Evolutionary conservation across 1,140 invertebrate species (phyloP), one percentile per base, ranked within the genome.

Genomic region (Dendrolimus kikuchii): DNA sequence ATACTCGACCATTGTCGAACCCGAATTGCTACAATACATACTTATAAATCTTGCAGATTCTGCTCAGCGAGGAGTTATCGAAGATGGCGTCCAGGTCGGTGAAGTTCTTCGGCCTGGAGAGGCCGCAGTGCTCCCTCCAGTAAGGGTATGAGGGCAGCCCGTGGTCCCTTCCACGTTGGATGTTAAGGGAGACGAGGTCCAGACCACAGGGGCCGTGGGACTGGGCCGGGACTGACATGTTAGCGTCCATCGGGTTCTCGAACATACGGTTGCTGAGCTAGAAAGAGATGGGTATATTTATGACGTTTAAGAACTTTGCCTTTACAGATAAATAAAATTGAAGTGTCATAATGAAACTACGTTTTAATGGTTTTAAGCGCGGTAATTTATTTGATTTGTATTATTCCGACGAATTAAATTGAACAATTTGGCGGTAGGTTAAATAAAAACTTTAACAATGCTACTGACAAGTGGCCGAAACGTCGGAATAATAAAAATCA

Each of bases 121-220:
- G 81, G 0, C 92, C 92, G 64, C 95, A 97, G 69, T 92, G 89
- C 62, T 93, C 86, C 36, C 95, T 87, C 90, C 93, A 97, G 6
- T 88, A 86, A 0, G 91, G 90, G 82, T 98, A 98, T 0, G 92
- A 79, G 0, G 95, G 93, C 10, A 98, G 85, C 1, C 96, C 96
- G 77, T 97, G 95, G 87, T 98, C 96, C 37, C 96, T 82, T 0
- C 95, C 96, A 45, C 95, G 89, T 71, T 96, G 94, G 57, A 97
- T 94, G 76, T 97, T 96, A 48, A 96, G 85, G 0, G 95, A 94
- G 0, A 96, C 94, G 59, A 97, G 81, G 87, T 98, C 95, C 4
- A 97, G 77, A 1, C 95, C 95, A 65, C 92, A 94, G 2, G 89
- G 82, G 40, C 57, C 70, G 3, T 57, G 60, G 37, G 49, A 64